Base-by-base conservation (phyloP, 1,140 invertebrate genomes). In the Drosophila watanabei region DNA sequence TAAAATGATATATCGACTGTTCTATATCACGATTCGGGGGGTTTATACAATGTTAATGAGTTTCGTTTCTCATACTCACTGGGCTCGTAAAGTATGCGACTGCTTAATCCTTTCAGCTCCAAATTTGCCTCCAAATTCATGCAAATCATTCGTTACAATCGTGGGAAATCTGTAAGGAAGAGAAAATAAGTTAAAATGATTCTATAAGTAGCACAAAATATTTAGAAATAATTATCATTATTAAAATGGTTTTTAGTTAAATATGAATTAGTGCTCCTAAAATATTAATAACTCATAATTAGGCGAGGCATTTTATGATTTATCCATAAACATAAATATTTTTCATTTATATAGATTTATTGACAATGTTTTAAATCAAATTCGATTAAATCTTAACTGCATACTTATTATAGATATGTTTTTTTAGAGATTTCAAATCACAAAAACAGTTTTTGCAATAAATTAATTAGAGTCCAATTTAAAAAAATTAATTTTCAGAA, bases 1-100 rank as follows among this genome's bases (percentile, higher is more conserved):
- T 75, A 77, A 81, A 81, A 85, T 86, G 59, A 81, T 75, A 86
- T 86, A 82, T 86, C 61, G 79, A 75, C 60, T 62, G 79, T 51
- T 56, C 61, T 48, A 43, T 59, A 46, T 69, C 51, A 51, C 43
- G 43, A 63, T 45, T 49, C 46, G 7, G 46, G 14, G 33, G 51
- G 76, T 14, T 14, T 39, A 56, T 79, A 41, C 37, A 41, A 62
- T 79, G 52, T 51, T 56, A 56, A 79, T 78, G 58, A 79, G 75
- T 49, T 70, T 57, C 33, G 75, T 37, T 78, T 57, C 33, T 32
- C 18, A 33, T 13, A 79, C 77, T 79, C 64, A 79, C 77, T 61
- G 61, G 52, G 77, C 77, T 79, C 75, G 69, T 79, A 79, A 71
- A 79, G 68, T 60, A 65, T 79, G 52, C 51, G 75, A 79, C 58